Base-by-base conservation (phyloP, 2,888 invertebrate genomes). In the Tanytarsus gracilentus region DNA sequence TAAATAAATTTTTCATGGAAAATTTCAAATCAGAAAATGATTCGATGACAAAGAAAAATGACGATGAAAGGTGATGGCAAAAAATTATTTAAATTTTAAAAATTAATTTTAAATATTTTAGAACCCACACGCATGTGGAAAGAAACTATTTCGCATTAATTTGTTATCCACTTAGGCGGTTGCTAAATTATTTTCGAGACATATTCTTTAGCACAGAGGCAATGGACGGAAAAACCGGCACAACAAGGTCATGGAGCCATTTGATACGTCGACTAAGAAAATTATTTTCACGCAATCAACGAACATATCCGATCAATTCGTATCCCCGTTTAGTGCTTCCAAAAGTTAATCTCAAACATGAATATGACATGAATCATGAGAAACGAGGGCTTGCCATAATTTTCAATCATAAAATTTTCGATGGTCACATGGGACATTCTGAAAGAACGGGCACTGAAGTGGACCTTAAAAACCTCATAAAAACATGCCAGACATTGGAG, bases 391-490 rank as follows among this genome's bases (percentile, higher is more conserved):
- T 77, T 30, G 85, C 85, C 14, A 66, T 84, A 23, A 82, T 86
- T 65, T 83, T 86, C 66, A 86, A 86, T 68, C 85, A 86, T 68
- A 81, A 81, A 70, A 68, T 74, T 62, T 86, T 86, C 67, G 73
- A 73, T 56, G 69, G 76, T 44, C 75, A 75, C 66, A 67, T 80
- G 63, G 78, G 77, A 66, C 66, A 74, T 9, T 70, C 80, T 8
- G 11, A 6, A 11, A 72, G 83, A 61, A 74, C 76, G 61, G 86
- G 86, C 1, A 86, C 85, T 2, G 80, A 82, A 66, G 77, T 78
- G 51, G 87, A 87, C 70, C 78, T 81, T 62, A 76, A 78, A 33
- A 78, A 78, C 65, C 71, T 85, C 44, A 71, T 75, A 53, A 70
- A 71, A 59, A 73, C 72, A 63, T 69, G 78, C 56, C 75, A 70